Base-by-base conservation (phyloP, 2,797 vertebrate genomes). In the Brotula barbata region DNA sequence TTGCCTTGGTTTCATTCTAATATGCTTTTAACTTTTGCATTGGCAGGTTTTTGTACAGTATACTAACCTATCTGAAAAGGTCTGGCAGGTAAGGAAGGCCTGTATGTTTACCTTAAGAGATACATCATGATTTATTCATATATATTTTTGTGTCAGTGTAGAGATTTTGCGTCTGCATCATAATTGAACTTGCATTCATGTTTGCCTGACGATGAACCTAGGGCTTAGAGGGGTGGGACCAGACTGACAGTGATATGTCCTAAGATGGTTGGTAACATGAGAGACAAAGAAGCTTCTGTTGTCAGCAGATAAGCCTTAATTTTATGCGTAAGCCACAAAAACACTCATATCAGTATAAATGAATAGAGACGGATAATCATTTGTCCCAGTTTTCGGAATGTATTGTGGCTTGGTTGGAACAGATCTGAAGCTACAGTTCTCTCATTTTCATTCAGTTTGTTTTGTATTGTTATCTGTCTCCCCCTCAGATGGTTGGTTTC, bases 221-320 rank as follows among this genome's bases (percentile, higher is more conserved):
- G 58, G 68, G 59, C 45, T 41, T 50, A 14, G 49, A 45, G 45
- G 58, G 56, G 9, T 1, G 47, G 23, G 49, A 51, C 12, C 19
- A 39, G 63, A 33, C 52, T 68, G 71, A 73, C 37, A 60, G 16
- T 58, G 58, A 67, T 15, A 42, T 45, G 42, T 54, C n/a, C 11
- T 37, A 31, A 37, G 50, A 16, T 16, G 51, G 40, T 44, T 16
- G 19, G 64, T 63, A 37, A 16, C 71, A 60, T 5, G 1, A 62
- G 59, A 68, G 75, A 64, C 15, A 48, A 64, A 54, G 55, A 55
- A 6, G 45, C 75, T 68, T 67, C 80, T 83, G 82, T 28, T 59
- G 23, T 56, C 58, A 28, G 60, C 47, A 60, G 77, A 81, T 81
- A 77, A 81, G 47, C 58, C 1, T 23, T 42, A 31, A 1, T 43